phyloP scores from a whole-genome alignment of 2,113 vertebrate genomes.

The Pseudolaguvia tuberculata region DNA sequence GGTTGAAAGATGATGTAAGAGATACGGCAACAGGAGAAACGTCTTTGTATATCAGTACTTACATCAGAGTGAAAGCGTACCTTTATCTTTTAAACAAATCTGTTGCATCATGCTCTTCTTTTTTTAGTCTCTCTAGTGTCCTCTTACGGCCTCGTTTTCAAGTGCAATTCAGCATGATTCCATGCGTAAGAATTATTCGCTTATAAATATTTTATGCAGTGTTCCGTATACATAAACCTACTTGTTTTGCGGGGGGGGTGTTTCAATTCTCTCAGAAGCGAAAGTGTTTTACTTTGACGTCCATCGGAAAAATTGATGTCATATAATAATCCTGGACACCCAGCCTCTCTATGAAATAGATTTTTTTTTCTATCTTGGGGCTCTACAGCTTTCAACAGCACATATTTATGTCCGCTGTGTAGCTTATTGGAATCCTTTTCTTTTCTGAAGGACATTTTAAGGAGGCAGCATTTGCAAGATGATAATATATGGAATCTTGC shows the following conservation, averaged over 20 bases:
- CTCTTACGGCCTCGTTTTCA: not conserved
- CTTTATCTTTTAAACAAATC: slow-evolving; percentile 64
- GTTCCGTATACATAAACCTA: not conserved
- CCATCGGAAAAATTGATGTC: not conserved
- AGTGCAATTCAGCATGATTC: slow-evolving; percentile 12
- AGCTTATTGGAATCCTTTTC: not conserved
- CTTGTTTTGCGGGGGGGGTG: no score
- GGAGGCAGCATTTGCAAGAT: not conserved
- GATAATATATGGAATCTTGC: not conserved
- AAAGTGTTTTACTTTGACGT: not conserved
- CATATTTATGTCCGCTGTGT: not conserved
- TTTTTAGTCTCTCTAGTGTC: slow-evolving; percentile 38
- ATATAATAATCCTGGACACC: not conserved
- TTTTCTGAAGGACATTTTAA: not conserved
- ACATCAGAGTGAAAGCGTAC: slow-evolving; percentile 41
- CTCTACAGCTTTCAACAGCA: not conserved
- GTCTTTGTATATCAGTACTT: slow-evolving; percentile 50
- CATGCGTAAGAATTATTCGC: not conserved
- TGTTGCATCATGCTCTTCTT: slow-evolving; percentile 49
- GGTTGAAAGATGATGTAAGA: not conserved
- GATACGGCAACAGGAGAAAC: slow-evolving; percentile 2
- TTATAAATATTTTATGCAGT: not conserved
- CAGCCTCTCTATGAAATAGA: not conserved
- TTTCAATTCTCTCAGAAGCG: not conserved
- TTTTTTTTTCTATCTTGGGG: not conserved